Percentiles rank a stretch among this genome's conserved stretches.
phyloP scores from a whole-genome alignment of 2,797 vertebrate genomes.

The Pipistrellus pipistrellus region DNA sequence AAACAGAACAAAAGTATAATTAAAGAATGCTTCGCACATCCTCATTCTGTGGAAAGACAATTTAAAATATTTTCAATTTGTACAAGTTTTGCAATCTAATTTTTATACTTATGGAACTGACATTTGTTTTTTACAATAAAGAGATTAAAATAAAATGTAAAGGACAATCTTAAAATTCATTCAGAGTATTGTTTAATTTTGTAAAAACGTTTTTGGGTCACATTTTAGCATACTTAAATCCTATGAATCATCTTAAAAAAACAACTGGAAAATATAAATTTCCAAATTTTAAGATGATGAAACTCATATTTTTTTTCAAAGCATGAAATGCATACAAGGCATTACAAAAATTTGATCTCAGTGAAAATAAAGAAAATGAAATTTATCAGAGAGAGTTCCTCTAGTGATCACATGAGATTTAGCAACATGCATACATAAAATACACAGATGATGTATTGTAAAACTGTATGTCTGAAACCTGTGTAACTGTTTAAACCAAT shows the following conservation, averaged over 20 bases:
- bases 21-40: background rate
- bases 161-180: background rate
- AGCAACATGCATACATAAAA: background rate
- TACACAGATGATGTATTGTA: background rate
- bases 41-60: background rate
- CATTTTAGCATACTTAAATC: background rate
- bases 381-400: background rate
- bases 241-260: background rate
- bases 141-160: background rate
- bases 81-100: background rate
- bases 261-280: background rate
- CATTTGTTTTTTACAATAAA: background rate
- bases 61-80: slow-evolving; percentile 16
- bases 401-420: background rate
- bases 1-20: background rate
- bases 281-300: background rate
- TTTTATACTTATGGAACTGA: background rate
- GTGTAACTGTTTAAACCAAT: background rate
- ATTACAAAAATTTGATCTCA: slow-evolving; percentile 4
- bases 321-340: background rate
- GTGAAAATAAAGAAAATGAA: background rate
- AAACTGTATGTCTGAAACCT: background rate
- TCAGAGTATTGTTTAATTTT: background rate
- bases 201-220: background rate
- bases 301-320: background rate